Evolutionary conservation across 2,113 vertebrate species (phyloP).

Genomic region (Gasterosteus aculeatus): DNA sequence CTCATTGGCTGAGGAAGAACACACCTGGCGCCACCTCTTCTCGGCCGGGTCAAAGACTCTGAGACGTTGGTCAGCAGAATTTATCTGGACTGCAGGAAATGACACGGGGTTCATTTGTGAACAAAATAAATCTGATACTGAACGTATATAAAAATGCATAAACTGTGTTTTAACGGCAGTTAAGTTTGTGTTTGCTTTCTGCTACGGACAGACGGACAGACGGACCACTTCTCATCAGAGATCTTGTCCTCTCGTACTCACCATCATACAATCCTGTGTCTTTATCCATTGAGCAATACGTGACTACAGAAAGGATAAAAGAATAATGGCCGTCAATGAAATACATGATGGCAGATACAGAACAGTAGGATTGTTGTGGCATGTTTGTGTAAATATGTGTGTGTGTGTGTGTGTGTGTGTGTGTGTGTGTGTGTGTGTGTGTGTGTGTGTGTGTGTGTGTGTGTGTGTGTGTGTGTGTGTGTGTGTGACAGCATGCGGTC

Average conservation of each 20-base stretch:
- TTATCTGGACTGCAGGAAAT: constrained; percentile 85
- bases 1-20: constrained; percentile 85
- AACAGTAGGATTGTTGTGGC: constrained; percentile 12
- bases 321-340: constrained; percentile 2
- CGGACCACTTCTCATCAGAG: neutral
- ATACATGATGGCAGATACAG: neutral
- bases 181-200: neutral
- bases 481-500: constrained; percentile 36
- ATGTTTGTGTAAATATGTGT: constrained; percentile 4
- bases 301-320: constrained; percentile 60
- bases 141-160: neutral
- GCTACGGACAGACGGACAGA: neutral
- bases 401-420: neutral
- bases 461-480: neutral
- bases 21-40: constrained; percentile 87
- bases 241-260: constrained; percentile 58
- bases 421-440: neutral
- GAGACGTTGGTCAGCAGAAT: constrained; percentile 83
- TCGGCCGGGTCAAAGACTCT: constrained; percentile 84
- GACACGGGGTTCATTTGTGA: neutral
- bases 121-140: neutral
- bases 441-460: neutral
- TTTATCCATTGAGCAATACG: constrained; percentile 79
- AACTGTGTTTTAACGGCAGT: neutral
- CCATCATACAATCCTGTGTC: constrained; percentile 83